Percentiles rank a stretch among this genome's conserved stretches.
Evolutionary conservation across 2,888 invertebrate species (phyloP).

Genomic region (Pseudococcus viburni): DNA sequence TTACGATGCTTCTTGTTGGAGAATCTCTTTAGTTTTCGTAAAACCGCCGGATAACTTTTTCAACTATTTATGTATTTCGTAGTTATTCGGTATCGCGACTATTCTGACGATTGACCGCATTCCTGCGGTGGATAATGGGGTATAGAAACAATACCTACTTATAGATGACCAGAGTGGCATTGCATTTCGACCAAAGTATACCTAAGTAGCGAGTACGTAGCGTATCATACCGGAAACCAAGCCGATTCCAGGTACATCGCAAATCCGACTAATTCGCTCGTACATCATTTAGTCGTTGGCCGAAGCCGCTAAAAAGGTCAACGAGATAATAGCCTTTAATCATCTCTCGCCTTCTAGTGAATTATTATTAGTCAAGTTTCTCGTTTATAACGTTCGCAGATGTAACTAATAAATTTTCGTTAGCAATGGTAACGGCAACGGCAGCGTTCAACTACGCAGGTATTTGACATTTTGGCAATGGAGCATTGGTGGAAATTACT

Average conservation of each 20-base stretch:
- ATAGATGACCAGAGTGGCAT: no score
- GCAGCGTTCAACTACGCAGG: neutral
- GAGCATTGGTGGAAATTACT: neutral
- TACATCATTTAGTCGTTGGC: neutral
- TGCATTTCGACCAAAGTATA: no score
- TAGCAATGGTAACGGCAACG: neutral
- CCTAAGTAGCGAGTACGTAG: no score
- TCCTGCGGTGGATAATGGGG: no score
- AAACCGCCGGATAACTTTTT: no score
- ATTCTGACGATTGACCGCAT: no score
- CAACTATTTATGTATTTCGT: no score
- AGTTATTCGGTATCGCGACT: no score
- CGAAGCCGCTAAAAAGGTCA: constrained; percentile 19
- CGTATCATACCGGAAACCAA: neutral
- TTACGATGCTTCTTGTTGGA: no score
- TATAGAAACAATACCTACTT: no score
- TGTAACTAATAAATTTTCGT: neutral
- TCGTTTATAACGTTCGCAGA: neutral
- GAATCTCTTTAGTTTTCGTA: no score
- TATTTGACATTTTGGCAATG: neutral
- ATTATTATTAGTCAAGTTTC: constrained; percentile 28
- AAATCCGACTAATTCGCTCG: constrained; percentile 26
- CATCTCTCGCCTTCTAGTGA: constrained; percentile 25
- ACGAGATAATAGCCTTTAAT: constrained; percentile 44
- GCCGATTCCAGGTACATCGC: neutral